Percentiles rank a stretch among this genome's conserved stretches.
These are phyloP conservation scores for Junco hyemalis DNA, from an alignment of 2,113 vertebrate species.

Conservation along the genomic window DNA sequence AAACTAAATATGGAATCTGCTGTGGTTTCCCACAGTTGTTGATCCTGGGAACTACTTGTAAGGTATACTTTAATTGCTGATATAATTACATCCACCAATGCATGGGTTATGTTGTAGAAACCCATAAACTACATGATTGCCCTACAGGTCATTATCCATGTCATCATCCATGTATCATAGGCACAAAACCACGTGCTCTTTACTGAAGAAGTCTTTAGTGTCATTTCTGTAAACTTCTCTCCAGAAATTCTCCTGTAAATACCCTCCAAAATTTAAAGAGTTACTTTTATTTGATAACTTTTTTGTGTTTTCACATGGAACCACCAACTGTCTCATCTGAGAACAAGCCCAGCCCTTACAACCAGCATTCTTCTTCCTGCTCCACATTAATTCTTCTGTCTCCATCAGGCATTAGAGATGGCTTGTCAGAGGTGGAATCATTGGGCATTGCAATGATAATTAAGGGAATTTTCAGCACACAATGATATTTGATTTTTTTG, in stretches of 20 bases:
- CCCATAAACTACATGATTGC: not conserved
- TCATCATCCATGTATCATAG: not conserved
- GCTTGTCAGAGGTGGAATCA: not conserved
- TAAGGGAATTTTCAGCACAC: not conserved
- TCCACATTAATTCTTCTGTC: not conserved
- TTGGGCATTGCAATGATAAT: not conserved
- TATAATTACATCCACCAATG: not conserved
- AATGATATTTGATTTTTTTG: not conserved
- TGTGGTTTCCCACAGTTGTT: constrained; percentile 29
- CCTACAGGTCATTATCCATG: not conserved
- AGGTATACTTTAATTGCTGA: constrained; percentile 22
- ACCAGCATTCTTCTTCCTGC: not conserved
- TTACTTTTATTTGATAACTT: not conserved
- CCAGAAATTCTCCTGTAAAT: not conserved
- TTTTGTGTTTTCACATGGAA: not conserved
- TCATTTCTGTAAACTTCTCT: not conserved
- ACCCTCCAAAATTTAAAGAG: not conserved
- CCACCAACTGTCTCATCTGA: not conserved
- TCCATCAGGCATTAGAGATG: not conserved
- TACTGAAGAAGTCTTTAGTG: not conserved
- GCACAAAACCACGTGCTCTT: not conserved
- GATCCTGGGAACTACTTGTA: not conserved
- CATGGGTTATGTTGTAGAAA: not conserved
- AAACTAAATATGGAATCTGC: not conserved
- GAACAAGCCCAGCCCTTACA: not conserved